These are phyloP conservation scores for Rhimphoctona megacephalus DNA, from an alignment of 2,888 invertebrate species.

Conservation along the genomic window DNA sequence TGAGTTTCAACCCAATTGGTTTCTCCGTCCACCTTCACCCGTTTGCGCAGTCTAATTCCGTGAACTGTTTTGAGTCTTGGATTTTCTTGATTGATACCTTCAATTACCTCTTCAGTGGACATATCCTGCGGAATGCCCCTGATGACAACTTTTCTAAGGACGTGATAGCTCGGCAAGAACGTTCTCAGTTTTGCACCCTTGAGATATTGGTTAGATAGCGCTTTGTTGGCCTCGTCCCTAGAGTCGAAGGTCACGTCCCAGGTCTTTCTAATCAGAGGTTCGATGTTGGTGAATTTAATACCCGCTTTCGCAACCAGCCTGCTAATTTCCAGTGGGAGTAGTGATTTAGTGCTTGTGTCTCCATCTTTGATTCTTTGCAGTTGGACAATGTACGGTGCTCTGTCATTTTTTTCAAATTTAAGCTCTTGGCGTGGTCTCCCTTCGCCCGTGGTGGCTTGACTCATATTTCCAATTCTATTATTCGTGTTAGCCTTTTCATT, in stretches of 20 bases:
- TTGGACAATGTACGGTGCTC: not conserved
- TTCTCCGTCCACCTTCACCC: slow-evolving; percentile 1
- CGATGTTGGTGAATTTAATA: not conserved
- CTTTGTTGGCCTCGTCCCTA: slow-evolving; percentile 1
- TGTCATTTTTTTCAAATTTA: not conserved
- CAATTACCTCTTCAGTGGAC: not conserved
- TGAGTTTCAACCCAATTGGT: slow-evolving; percentile 2
- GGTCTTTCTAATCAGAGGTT: not conserved
- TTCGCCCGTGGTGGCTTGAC: too few species aligned
- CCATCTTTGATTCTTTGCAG: not conserved
- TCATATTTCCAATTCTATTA: too few species aligned
- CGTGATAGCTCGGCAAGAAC: not conserved
- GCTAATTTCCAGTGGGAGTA: slow-evolving; percentile 2
- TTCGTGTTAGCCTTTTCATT: too few species aligned
- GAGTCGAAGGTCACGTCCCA: slow-evolving; percentile 9
- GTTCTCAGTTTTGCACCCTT: not conserved
- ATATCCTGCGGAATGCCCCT: slow-evolving; percentile 1
- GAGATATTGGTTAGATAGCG: not conserved
- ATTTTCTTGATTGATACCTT: slow-evolving; percentile 13
- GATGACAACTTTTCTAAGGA: not conserved
- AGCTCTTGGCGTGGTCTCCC: not conserved
- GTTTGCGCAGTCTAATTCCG: not conserved
- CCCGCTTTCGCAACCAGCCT: slow-evolving; percentile 1
- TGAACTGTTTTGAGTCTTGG: not conserved
- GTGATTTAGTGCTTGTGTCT: not conserved